phyloP scores from a whole-genome alignment of 2,797 vertebrate genomes.

The Valencia hispanica region DNA sequence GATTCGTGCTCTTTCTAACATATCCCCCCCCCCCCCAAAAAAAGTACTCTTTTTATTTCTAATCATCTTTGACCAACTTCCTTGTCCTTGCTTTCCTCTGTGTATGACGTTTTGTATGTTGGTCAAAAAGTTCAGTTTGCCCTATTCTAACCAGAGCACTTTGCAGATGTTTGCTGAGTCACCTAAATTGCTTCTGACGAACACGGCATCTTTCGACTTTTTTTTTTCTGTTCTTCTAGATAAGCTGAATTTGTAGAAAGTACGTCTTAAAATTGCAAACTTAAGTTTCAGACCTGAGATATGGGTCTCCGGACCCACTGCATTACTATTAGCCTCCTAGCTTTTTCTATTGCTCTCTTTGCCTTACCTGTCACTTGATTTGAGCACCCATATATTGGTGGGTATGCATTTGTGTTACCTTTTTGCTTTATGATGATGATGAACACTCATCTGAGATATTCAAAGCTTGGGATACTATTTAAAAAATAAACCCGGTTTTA shows the following conservation, averaged over 20 bases:
- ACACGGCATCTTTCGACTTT: not conserved
- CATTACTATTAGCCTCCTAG: not conserved
- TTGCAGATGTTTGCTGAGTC: not conserved
- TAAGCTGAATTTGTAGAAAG: not conserved
- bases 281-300: not conserved
- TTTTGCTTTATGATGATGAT: not conserved
- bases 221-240: not conserved
- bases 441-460: not conserved
- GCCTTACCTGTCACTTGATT: not conserved
- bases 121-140: not conserved
- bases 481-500: too few relatives aligned
- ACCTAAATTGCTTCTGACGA: not conserved
- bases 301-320: not conserved
- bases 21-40: too few relatives aligned
- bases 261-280: not conserved
- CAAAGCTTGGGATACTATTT: too few relatives aligned
- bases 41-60: not conserved
- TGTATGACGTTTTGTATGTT: not conserved
- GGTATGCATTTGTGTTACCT: not conserved
- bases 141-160: not conserved
- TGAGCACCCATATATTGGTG: too few relatives aligned
- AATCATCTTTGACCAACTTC: not conserved
- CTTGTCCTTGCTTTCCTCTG: not conserved
- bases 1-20: too few relatives aligned
- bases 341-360: not conserved